phyloP scores from a whole-genome alignment of 2,888 invertebrate species.

The Steromphala cineraria region DNA sequence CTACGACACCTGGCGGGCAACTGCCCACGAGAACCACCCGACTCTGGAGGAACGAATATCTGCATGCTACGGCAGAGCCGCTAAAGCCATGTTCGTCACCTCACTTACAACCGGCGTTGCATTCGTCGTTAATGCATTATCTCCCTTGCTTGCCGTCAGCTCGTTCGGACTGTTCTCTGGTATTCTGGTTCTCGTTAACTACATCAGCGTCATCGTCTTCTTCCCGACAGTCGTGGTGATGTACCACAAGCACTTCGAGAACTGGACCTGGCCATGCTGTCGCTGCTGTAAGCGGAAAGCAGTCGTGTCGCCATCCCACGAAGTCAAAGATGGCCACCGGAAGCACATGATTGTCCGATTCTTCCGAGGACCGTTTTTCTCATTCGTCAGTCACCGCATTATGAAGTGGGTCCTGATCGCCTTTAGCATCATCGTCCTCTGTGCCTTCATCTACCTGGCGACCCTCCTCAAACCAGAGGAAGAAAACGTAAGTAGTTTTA shows the following conservation, averaged over 20 bases:
- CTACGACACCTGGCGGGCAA: constrained; percentile 68
- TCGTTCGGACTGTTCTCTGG: constrained; percentile 69
- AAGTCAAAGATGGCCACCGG: constrained; percentile 24
- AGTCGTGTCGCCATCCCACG: background rate
- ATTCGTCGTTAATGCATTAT: constrained; percentile 65
- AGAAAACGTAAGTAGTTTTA: constrained; percentile 55
- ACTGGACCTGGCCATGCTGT: constrained; percentile 40
- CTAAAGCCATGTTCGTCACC: constrained; percentile 68
- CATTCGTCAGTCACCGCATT: constrained; percentile 53
- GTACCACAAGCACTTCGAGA: constrained; percentile 47
- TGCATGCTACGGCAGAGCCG: constrained; percentile 63
- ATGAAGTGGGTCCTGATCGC: constrained; percentile 50
- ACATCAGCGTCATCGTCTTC: constrained; percentile 70
- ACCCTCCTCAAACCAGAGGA: constrained; percentile 60
- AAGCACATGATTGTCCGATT: constrained; percentile 27
- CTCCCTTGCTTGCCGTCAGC: constrained; percentile 63
- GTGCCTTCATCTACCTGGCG: constrained; percentile 57
- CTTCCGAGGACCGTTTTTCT: constrained; percentile 30
- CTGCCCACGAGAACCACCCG: constrained; percentile 48
- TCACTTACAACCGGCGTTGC: constrained; percentile 70
- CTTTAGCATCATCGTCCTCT: constrained; percentile 42
- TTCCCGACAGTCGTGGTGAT: constrained; percentile 65
- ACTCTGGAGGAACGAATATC: constrained; percentile 62
- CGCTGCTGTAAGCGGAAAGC: background rate
- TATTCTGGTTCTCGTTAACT: constrained; percentile 67